Evolutionary conservation across 2,797 vertebrate species (phyloP).

Genomic region (Masticophis lateralis): DNA sequence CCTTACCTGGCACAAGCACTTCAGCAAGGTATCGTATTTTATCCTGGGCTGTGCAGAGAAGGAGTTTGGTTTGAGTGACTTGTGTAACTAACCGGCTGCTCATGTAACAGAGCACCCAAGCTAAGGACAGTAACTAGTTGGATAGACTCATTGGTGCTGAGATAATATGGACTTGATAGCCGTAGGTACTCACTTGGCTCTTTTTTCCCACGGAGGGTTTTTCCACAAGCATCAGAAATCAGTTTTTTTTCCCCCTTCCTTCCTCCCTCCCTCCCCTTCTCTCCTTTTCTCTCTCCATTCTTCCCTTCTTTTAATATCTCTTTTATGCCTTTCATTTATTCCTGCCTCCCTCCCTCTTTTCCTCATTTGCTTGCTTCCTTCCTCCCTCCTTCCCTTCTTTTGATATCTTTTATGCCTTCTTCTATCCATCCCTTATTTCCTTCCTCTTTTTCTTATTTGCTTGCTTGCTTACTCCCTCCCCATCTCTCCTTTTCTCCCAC

Average conservation of each 20-base stretch:
- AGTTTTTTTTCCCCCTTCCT: neutral
- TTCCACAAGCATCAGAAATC: neutral
- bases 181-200: neutral
- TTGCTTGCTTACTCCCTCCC: no score
- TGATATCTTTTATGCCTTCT: no score
- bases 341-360: no score
- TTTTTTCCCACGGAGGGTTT: neutral
- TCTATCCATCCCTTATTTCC: no score
- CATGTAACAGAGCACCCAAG: neutral
- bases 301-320: no score
- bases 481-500: neutral
- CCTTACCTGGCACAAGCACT: slow-evolving; percentile 55
- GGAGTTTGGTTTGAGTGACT: neutral
- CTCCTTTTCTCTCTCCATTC: no score
- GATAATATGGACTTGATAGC: neutral
- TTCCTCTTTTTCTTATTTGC: no score
- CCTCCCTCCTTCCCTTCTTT: no score
- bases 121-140: neutral
- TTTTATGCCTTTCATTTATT: no score
- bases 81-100: neutral
- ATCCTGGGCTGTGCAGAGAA: neutral
- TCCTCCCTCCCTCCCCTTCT: no score
- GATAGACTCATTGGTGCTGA: neutral
- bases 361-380: no score
- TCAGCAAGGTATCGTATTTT: slow-evolving; percentile 60